Base-by-base conservation (phyloP, 2,888 invertebrate genomes). In the Coenonympha glycerion region DNA sequence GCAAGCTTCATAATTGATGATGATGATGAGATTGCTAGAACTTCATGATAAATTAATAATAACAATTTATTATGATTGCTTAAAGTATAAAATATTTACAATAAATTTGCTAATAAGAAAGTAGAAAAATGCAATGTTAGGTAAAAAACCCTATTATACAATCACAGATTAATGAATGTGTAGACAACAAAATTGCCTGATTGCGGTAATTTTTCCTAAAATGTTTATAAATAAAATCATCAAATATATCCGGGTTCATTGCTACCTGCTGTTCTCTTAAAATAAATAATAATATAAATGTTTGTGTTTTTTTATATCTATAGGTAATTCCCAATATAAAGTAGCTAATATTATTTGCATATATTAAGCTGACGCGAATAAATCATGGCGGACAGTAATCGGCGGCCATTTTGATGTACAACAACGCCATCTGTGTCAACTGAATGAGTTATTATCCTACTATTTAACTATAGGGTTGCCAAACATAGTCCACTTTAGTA, bases 391-490 rank as follows among this genome's bases (percentile, higher is more conserved):
- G 78, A 82, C 81, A 72, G 74, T 80, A 83, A 83, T 81, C 82
- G 73, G 79, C 72, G 76, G 79, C 76, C 79, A 76, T 79, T 84
- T 83, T 86, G 86, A 85, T 80, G 78, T 76, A 78, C 76, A 73
- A 68, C 78, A 81, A 74, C 80, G 83, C 83, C 85, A 86, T 85
- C 85, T 86, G 86, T 85, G 86, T 85, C 85, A 82, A 78, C 78
- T 71, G 73, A 71, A 79, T 85, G 86, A 85, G 79, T 84, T 86
- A 86, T 84, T 83, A 77, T 76, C 65, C 69, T 64, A 59, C 64
- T 59, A 60, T 62, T 49, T 49, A 41, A 45, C 44, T 56, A 56
- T 69, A 81, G 80, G 79, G 79, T 57, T 79, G 73, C 1, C 65
- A 55, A 48, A 47, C 22, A 13, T 21, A 6, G n/a, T n/a, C n/a